These are phyloP conservation scores for Idaea straminata DNA, from an alignment of 2,888 invertebrate species.

Conservation along the genomic window DNA sequence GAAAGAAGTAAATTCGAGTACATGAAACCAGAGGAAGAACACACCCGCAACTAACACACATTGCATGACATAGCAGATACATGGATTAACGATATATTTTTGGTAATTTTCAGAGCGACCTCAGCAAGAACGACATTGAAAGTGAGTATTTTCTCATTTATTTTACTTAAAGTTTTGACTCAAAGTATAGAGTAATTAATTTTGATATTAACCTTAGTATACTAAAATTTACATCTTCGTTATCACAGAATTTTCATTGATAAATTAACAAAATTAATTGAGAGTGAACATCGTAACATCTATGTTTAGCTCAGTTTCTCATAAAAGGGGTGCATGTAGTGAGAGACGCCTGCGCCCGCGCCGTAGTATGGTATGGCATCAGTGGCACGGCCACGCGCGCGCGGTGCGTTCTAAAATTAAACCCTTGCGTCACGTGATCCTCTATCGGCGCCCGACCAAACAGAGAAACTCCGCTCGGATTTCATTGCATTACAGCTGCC, in stretches of 20 bases:
- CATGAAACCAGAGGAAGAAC: conserved; percentile 48
- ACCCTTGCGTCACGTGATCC: conserved; percentile 69
- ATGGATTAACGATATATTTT: conserved; percentile 72
- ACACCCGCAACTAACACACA: conserved; percentile 52
- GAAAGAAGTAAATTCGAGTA: conserved; percentile 52
- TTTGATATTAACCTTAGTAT: background rate
- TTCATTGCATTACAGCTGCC: conserved; percentile 59
- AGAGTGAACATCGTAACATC: conserved; percentile 49
- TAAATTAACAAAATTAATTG: conserved; percentile 39
- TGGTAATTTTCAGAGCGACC: conserved; percentile 88
- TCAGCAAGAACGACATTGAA: conserved; percentile 92
- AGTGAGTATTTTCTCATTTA: conserved; percentile 83
- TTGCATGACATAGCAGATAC: conserved; percentile 49
- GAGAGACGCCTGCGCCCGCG: conserved; percentile 49
- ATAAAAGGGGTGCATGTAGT: conserved; percentile 72
- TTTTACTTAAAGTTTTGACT: conserved; percentile 13
- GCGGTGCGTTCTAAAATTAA: conserved; percentile 75
- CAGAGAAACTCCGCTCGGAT: conserved; percentile 77
- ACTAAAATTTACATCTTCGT: background rate
- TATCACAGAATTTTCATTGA: background rate
- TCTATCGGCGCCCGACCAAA: conserved; percentile 75
- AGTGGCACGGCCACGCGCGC: conserved; percentile 60
- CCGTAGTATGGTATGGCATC: conserved; percentile 33
- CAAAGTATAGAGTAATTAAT: conserved; percentile 6
- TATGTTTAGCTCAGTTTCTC: conserved; percentile 72